These are phyloP conservation scores for Phrynosoma platyrhinos DNA, from an alignment of 2,113 vertebrate species.

Conservation along the genomic window DNA sequence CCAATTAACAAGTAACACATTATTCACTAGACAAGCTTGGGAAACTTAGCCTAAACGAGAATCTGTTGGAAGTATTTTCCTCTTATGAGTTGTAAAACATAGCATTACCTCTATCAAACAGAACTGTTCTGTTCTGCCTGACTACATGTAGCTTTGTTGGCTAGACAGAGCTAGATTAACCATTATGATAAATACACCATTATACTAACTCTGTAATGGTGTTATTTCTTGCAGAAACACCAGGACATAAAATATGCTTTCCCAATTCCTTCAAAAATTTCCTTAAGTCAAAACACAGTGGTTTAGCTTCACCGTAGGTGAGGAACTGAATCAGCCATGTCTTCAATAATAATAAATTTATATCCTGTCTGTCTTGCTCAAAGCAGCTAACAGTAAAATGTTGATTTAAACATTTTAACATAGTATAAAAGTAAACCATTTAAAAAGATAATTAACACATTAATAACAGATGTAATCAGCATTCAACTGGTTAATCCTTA, in stretches of 20 bases:
- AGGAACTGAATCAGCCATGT: background rate
- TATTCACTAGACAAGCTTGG: background rate
- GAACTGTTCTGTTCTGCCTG: background rate
- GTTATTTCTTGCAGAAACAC: background rate
- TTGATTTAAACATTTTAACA: background rate
- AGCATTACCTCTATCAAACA: background rate
- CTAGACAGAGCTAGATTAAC: background rate
- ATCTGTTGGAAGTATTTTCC: background rate
- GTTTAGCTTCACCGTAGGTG: background rate
- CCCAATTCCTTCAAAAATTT: background rate
- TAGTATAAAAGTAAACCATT: background rate
- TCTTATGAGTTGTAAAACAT: background rate
- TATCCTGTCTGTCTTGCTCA: background rate
- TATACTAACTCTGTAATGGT: background rate
- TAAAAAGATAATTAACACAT: too few relatives aligned
- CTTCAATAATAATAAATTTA: background rate
- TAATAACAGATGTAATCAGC: too few relatives aligned
- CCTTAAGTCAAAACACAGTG: background rate
- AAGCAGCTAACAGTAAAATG: background rate
- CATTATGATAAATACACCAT: background rate
- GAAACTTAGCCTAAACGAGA: background rate
- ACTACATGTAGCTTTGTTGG: background rate
- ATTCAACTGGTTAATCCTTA: too few relatives aligned
- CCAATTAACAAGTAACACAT: background rate
- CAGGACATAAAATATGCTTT: background rate